phyloP scores from a whole-genome alignment of 2,797 vertebrate genomes.

The Pitangus sulphuratus region DNA sequence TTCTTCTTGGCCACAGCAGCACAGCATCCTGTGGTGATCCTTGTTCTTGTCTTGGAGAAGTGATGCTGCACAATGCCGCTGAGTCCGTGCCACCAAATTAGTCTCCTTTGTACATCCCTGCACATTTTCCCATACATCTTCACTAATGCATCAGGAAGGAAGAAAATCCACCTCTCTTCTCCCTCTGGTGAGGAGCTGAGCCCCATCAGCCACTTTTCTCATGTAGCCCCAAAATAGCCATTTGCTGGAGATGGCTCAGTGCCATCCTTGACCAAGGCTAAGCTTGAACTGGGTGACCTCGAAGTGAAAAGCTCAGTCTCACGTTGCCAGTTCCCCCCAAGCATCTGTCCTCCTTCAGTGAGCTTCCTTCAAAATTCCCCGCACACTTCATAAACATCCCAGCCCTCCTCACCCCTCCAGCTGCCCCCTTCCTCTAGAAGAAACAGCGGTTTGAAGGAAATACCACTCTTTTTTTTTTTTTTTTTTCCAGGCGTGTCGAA shows the following conservation, averaged over 20 bases:
- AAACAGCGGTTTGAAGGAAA: constrained; percentile 38
- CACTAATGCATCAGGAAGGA: background rate
- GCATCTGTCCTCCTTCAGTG: constrained; percentile 61
- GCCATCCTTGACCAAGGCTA: constrained; percentile 54
- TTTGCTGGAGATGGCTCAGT: background rate
- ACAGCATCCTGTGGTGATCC: fast-evolving
- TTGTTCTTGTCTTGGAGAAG: background rate
- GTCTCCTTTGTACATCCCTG: fast-evolving
- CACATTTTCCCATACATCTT: fast-evolving
- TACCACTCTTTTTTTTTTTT: background rate
- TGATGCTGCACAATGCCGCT: fast-evolving
- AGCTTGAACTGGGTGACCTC: background rate
- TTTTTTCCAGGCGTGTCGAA: background rate
- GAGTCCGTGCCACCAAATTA: fast-evolving
- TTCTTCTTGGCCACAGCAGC: background rate
- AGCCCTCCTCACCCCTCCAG: constrained; percentile 54
- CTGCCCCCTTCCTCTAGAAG: constrained; percentile 54
- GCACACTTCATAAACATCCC: constrained; percentile 64
- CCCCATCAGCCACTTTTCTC: constrained; percentile 13
- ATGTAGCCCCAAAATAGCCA: background rate
- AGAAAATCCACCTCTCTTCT: fast-evolving
- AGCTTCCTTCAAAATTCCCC: constrained; percentile 58
- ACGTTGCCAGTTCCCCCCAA: background rate
- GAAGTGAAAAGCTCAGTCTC: constrained; percentile 52
- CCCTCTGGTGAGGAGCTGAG: fast-evolving